Conservation (phyloP, 2,888 invertebrate genomes). For the Ophioninae sp. region DNA sequence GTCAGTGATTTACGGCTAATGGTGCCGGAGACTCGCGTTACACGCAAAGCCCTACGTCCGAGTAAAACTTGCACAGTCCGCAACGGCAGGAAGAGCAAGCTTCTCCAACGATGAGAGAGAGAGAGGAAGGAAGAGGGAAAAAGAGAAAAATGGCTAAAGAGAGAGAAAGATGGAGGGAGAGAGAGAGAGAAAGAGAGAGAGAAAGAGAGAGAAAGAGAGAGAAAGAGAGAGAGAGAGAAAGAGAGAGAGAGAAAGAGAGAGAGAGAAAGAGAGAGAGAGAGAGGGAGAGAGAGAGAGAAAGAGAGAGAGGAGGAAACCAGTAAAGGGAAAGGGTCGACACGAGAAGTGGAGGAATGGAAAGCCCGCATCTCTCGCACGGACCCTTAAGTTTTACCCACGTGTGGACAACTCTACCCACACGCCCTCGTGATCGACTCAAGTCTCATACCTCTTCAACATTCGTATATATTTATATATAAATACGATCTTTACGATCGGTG, state of each 20-base stretch:
- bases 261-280: neutral
- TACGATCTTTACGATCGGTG: slow-evolving; percentile 40
- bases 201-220: slow-evolving; percentile 6
- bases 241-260: slow-evolving; percentile 14
- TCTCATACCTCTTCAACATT: neutral
- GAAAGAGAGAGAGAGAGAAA: neutral
- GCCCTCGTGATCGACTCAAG: slow-evolving; percentile 29
- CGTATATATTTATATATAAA: slow-evolving; percentile 20
- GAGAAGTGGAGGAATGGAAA: slow-evolving; percentile 37
- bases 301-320: neutral
- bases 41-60: slow-evolving; percentile 49
- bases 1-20: slow-evolving; percentile 71
- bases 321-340: neutral
- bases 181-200: too few relatives aligned
- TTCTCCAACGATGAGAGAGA: neutral
- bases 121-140: slow-evolving; percentile 13
- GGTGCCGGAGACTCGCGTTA: slow-evolving; percentile 53
- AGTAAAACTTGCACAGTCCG: slow-evolving; percentile 41
- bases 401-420: slow-evolving; percentile 59
- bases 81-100: slow-evolving; percentile 18
- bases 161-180: slow-evolving; percentile 1
- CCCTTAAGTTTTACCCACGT: slow-evolving; percentile 62
- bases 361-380: slow-evolving; percentile 44
- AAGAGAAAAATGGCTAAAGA: slow-evolving; percentile 3
- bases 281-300: neutral